Conservation (phyloP, 2,888 invertebrate species). For the Epinotia nisella region DNA sequence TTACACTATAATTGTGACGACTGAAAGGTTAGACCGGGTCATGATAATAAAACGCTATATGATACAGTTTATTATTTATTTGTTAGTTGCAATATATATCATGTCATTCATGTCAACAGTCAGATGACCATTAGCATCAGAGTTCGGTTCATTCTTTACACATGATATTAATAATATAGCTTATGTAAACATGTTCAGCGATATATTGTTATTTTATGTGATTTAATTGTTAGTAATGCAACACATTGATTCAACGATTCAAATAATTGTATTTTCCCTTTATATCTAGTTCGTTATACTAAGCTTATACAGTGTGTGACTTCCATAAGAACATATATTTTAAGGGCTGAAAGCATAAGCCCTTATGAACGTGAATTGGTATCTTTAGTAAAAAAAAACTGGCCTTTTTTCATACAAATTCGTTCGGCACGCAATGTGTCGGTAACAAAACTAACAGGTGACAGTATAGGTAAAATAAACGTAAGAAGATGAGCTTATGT, state of each 20-base stretch:
- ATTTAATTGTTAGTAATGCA: conserved; percentile 48
- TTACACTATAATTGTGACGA: neutral
- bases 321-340: no score
- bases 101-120: conserved; percentile 63
- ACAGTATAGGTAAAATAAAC: no score
- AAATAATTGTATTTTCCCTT: conserved; percentile 4
- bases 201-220: conserved; percentile 5
- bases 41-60: conserved; percentile 20
- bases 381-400: no score
- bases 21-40: neutral
- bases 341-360: no score
- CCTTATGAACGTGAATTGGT: no score
- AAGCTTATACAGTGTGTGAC: no score
- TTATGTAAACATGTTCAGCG: conserved; percentile 22
- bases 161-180: neutral
- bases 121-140: conserved; percentile 48
- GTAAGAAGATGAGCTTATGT: no score
- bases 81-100: conserved; percentile 70
- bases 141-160: conserved; percentile 47
- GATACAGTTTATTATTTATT: conserved; percentile 56
- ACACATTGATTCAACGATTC: conserved; percentile 47
- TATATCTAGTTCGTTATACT: conserved; percentile 5
- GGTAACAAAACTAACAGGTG: no score
- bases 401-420: no score
- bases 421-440: no score